These are phyloP conservation scores for Eumacrocentrus americanus DNA, from an alignment of 2,888 invertebrate genomes.

Conservation along the genomic window DNA sequence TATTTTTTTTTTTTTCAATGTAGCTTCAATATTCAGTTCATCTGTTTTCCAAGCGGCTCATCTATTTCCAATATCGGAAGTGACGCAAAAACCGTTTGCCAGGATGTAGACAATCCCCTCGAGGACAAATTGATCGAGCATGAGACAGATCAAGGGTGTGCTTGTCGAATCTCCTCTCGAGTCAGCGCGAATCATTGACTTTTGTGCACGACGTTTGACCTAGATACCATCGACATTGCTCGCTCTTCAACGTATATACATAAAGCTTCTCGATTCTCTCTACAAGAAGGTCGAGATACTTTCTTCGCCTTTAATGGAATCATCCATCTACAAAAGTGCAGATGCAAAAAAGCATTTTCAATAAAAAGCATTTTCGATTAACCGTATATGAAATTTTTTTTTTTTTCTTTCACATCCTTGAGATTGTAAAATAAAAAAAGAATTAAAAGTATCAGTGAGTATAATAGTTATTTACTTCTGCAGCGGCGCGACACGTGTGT, in stretches of 20 bases:
- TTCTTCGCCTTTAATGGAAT: neutral
- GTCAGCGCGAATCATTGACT: constrained; percentile 35
- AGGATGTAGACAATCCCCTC: neutral
- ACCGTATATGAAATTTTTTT: no score
- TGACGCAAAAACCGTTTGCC: neutral
- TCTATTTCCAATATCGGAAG: neutral
- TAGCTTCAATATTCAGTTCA: neutral
- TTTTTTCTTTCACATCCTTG: no score
- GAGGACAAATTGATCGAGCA: constrained; percentile 10
- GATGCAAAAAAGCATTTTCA: no score
- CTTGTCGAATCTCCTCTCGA: constrained; percentile 7
- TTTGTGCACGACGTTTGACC: constrained; percentile 45
- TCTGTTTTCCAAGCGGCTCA: no score
- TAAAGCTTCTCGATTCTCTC: neutral
- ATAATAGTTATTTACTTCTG: no score
- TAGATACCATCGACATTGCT: constrained; percentile 35
- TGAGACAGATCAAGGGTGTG: constrained; percentile 2
- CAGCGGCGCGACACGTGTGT: constrained; percentile 22
- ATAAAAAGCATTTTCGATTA: no score
- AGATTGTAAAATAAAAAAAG: no score
- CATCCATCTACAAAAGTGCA: no score
- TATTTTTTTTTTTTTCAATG: neutral
- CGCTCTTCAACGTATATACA: constrained; percentile 2
- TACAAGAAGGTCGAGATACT: neutral
- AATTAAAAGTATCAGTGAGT: no score